These are phyloP conservation scores for Tetragonula clypearis DNA, from an alignment of 1,140 invertebrate genomes.

Conservation along the genomic window DNA sequence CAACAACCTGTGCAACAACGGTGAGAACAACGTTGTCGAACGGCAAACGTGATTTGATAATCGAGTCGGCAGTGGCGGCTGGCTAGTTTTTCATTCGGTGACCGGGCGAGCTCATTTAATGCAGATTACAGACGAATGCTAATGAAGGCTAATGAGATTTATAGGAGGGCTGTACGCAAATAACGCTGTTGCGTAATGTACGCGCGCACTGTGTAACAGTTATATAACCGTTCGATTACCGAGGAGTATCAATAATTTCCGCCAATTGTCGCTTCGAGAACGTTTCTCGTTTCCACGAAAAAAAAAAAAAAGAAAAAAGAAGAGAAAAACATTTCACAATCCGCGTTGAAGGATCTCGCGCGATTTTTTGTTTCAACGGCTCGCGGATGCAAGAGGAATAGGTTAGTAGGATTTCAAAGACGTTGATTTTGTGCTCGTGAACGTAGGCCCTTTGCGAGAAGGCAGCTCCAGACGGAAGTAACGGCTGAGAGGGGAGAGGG, in stretches of 20 bases:
- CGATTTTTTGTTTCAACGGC: no score
- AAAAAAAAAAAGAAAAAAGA: no score
- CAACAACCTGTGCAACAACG: no score
- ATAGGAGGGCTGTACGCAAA: constrained; percentile 45
- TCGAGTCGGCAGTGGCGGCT: background rate
- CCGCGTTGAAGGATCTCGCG: no score
- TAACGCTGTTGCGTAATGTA: constrained; percentile 51
- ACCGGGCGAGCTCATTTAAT: constrained; percentile 38
- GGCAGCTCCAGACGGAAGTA: constrained; percentile 33
- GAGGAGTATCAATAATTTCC: constrained; percentile 31
- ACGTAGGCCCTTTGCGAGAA: background rate
- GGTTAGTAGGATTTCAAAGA: no score
- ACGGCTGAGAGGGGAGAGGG: background rate
- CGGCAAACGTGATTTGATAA: background rate
- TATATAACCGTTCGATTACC: constrained; percentile 43
- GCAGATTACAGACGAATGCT: constrained; percentile 52
- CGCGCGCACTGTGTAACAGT: constrained; percentile 22
- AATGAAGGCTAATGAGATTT: constrained; percentile 65
- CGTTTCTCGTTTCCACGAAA: no score
- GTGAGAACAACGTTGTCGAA: background rate
- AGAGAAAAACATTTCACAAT: no score
- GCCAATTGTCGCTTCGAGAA: background rate
- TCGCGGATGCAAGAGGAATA: no score
- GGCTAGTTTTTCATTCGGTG: background rate
- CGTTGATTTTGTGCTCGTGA: no score